A percentile compares a stretch with the other conserved stretches of the same genome.
phyloP scores from a whole-genome alignment of 2,888 invertebrate genomes.

The Salticus scenicus region DNA sequence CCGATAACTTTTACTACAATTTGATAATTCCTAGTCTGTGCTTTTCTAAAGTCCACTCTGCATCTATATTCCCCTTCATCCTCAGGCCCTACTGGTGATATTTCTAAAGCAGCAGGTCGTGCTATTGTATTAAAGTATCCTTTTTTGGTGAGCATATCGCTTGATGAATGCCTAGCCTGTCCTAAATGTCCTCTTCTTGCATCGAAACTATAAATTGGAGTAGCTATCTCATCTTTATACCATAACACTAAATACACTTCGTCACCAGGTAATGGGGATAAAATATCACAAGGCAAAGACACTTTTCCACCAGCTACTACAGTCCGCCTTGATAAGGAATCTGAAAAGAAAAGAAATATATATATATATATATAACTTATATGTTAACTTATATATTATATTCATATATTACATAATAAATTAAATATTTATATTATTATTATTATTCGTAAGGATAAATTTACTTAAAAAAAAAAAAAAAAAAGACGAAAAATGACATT shows the following conservation, averaged over 20 bases:
- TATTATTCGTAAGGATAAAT: too few species aligned
- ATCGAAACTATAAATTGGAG: conserved; percentile 70
- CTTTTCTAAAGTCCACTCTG: conserved; percentile 91
- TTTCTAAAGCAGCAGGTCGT: conserved; percentile 62
- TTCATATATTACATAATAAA: too few species aligned
- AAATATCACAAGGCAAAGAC: conserved; percentile 67
- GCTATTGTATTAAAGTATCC: conserved; percentile 88
- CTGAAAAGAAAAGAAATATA: conserved; percentile 39
- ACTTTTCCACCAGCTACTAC: conserved; percentile 65
- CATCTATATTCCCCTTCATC: conserved; percentile 94
- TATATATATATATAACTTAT: too few species aligned
- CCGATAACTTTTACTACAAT: conserved; percentile 93
- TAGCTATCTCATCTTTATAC: conserved; percentile 68
- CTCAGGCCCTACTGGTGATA: conserved; percentile 82
- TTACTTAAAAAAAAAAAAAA: too few species aligned
- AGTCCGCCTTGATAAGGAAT: conserved; percentile 51
- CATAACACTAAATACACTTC: conserved; percentile 69
- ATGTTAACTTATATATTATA: too few species aligned
- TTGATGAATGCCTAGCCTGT: conserved; percentile 78
- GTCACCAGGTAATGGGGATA: conserved; percentile 59
- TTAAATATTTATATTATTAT: too few species aligned
- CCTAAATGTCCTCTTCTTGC: conserved; percentile 61
- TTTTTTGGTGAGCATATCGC: conserved; percentile 88
- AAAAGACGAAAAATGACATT: too few species aligned
- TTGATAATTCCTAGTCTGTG: conserved; percentile 90